These are phyloP conservation scores for Atrichornis clamosus DNA, from an alignment of 2,113 vertebrate genomes.

Conservation along the genomic window DNA sequence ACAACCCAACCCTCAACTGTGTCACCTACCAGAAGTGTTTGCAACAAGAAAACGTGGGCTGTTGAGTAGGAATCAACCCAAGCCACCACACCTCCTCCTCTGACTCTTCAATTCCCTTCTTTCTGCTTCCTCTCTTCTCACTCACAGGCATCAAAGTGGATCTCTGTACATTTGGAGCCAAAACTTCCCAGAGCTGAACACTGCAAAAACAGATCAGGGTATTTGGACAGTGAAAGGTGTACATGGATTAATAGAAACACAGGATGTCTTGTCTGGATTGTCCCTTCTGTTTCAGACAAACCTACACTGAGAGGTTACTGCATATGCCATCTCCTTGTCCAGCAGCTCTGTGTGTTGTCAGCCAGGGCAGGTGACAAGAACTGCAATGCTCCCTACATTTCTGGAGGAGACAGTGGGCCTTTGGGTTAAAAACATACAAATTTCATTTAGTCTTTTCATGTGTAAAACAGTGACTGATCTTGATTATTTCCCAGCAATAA, in stretches of 20 bases:
- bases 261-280: background rate
- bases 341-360: background rate
- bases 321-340: background rate
- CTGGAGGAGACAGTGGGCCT: background rate
- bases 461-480: background rate
- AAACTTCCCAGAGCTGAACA: background rate
- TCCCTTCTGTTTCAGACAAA: background rate
- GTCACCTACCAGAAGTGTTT: background rate
- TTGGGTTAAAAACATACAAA: background rate
- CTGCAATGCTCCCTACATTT: background rate
- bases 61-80: background rate
- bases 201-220: background rate
- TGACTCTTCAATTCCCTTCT: background rate
- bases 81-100: accelerated
- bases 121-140: background rate
- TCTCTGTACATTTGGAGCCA: background rate
- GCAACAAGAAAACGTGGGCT: background rate
- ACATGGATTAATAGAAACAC: background rate
- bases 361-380: background rate
- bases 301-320: background rate
- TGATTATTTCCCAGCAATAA: background rate
- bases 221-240: background rate
- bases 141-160: background rate
- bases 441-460: background rate
- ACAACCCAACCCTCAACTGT: background rate